Percentiles rank a stretch among this genome's conserved stretches.
Evolutionary conservation across 2,888 invertebrate species (phyloP).

Genomic region (Philereme vetulata): DNA sequence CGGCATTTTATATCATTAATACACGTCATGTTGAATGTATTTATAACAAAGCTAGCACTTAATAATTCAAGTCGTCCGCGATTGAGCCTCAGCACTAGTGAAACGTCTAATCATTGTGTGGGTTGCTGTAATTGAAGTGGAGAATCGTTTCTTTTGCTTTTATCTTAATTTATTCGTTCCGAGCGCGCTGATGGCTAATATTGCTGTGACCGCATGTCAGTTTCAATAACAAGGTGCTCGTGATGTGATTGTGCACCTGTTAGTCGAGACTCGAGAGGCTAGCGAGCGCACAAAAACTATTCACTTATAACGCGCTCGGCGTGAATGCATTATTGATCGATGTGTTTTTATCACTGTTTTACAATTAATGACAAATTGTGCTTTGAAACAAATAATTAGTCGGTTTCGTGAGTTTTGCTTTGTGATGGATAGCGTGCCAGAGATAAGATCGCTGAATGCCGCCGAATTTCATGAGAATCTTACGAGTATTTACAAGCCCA

Average conservation of each 20-base stretch:
- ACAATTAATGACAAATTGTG: slow-evolving; percentile 67
- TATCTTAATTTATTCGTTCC: slow-evolving; percentile 81
- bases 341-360: slow-evolving; percentile 49
- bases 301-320: slow-evolving; percentile 33
- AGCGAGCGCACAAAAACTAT: slow-evolving; percentile 33
- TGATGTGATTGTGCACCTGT: slow-evolving; percentile 65
- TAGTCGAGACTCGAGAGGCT: slow-evolving; percentile 34
- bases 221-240: slow-evolving; percentile 70
- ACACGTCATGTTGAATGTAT: slow-evolving; percentile 76
- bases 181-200: slow-evolving; percentile 70
- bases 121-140: slow-evolving; percentile 78
- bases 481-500: slow-evolving; percentile 70
- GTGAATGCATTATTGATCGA: slow-evolving; percentile 41
- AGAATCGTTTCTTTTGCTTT: slow-evolving; percentile 70
- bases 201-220: slow-evolving; percentile 80
- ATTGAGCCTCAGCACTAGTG: slow-evolving; percentile 68
- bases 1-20: slow-evolving; percentile 76
- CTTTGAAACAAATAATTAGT: slow-evolving; percentile 67
- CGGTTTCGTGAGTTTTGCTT: slow-evolving; percentile 67
- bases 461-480: slow-evolving; percentile 77
- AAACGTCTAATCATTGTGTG: slow-evolving; percentile 81
- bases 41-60: slow-evolving; percentile 80
- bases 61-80: slow-evolving; percentile 71
- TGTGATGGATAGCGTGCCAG: slow-evolving; percentile 75
- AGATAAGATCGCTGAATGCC: slow-evolving; percentile 70